Conservation (phyloP, 1,140 invertebrate species). For the Dinothrombium tinctorium region DNA sequence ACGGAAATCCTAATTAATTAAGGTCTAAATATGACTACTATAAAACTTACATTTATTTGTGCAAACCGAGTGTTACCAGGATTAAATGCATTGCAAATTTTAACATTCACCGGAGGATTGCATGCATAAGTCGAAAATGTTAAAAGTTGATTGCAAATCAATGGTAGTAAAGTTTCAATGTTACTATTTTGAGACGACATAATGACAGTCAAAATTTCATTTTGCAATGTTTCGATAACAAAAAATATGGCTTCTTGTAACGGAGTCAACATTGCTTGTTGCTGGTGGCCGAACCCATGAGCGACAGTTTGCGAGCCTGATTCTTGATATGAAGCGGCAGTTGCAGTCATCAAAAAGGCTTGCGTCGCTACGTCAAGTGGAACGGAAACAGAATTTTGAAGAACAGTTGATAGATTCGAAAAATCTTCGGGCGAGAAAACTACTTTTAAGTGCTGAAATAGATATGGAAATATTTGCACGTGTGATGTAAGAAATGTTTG, state of each 20-base stretch:
- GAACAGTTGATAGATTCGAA: constrained; percentile 46
- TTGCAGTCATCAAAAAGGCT: constrained; percentile 2
- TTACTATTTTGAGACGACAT: constrained; percentile 20
- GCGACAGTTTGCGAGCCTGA: background rate
- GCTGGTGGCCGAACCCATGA: background rate
- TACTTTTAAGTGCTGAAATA: constrained; percentile 67
- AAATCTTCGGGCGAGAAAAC: constrained; percentile 51
- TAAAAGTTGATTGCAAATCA: constrained; percentile 52
- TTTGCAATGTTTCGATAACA: constrained; percentile 50
- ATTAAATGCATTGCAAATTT: background rate
- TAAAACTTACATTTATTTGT: background rate
- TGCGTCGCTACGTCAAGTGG: constrained; percentile 28
- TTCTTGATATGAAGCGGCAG: background rate
- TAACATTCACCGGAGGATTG: background rate
- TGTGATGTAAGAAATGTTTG: constrained; percentile 75
- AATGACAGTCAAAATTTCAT: constrained; percentile 24
- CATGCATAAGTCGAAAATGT: constrained; percentile 25
- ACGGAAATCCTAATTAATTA: background rate
- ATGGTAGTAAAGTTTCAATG: constrained; percentile 41
- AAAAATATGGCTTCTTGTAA: constrained; percentile 56
- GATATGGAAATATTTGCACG: constrained; percentile 73
- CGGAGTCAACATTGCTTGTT: constrained; percentile 32
- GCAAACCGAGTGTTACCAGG: background rate
- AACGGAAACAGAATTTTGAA: constrained; percentile 48
- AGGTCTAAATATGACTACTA: background rate